phyloP scores from a whole-genome alignment of 2,888 invertebrate species.

The Cheilosia scutellata region DNA sequence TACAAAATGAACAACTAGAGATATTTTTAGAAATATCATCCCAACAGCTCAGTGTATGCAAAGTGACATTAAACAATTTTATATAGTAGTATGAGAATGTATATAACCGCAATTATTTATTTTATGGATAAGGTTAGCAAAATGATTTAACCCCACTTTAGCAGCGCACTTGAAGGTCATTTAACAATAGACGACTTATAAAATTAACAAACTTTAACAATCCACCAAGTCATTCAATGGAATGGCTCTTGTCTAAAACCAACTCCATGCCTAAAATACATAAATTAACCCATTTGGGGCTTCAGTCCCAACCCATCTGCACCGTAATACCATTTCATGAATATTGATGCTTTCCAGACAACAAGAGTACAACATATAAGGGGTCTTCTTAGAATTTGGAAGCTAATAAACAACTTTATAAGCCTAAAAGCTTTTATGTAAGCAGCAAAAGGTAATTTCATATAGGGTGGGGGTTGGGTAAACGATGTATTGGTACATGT shows the following conservation, averaged over 20 bases:
- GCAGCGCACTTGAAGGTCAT: background rate
- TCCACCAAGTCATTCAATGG: background rate
- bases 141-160: no score
- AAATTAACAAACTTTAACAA: conserved; percentile 14
- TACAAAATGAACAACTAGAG: no score
- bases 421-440: conserved; percentile 52
- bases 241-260: background rate
- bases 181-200: background rate
- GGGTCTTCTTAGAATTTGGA: conserved; percentile 31
- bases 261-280: background rate
- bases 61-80: no score
- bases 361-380: background rate
- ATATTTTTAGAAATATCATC: no score
- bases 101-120: no score
- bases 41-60: no score
- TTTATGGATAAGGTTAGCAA: no score
- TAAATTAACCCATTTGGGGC: conserved; percentile 4
- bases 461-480: background rate
- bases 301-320: background rate
- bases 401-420: conserved; percentile 49
- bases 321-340: conserved; percentile 6
- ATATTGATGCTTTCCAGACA: conserved; percentile 20
- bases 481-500: conserved; percentile 10
- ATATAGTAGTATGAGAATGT: no score
- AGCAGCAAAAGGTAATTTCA: conserved; percentile 33